Evolutionary conservation across 2,888 invertebrate genomes (phyloP).

Genomic region (Apeira syringaria): DNA sequence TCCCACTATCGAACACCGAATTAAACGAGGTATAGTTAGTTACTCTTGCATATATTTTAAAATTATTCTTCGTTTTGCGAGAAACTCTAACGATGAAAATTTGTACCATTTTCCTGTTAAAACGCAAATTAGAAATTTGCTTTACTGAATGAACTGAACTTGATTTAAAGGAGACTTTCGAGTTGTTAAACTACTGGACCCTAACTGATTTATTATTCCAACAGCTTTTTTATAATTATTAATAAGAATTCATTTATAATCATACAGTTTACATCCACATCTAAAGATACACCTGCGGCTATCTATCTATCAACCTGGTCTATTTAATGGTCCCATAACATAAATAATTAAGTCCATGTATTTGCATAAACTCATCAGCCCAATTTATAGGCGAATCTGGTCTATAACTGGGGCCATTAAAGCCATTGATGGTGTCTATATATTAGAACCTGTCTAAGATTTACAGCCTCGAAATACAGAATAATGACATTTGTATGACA

Average conservation of each 20-base stretch:
- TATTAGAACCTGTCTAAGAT: constrained; percentile 15
- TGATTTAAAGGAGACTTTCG: too few species aligned
- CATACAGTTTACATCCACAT: constrained; percentile 1
- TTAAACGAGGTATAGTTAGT: too few species aligned
- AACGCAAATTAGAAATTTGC: too few species aligned
- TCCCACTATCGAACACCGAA: too few species aligned
- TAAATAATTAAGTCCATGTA: constrained; percentile 5
- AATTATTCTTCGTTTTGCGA: too few species aligned
- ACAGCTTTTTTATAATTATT: too few species aligned
- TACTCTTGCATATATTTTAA: too few species aligned
- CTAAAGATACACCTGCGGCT: constrained; percentile 8
- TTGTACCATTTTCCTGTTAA: too few species aligned
- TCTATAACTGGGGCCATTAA: constrained; percentile 11
- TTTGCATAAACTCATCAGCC: constrained; percentile 11
- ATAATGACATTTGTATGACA: neutral
- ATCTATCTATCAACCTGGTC: constrained; percentile 7
- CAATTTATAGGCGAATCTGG: constrained; percentile 3
- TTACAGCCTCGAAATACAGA: constrained; percentile 1
- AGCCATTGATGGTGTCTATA: constrained; percentile 11
- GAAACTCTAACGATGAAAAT: too few species aligned
- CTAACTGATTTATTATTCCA: too few species aligned
- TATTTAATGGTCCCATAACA: constrained; percentile 8
- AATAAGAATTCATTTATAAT: constrained; percentile 2
- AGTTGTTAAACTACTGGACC: too few species aligned
- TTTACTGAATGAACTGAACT: too few species aligned